A percentile compares a stretch with the other conserved stretches of the same genome.
Evolutionary conservation across 2,888 invertebrate species (phyloP).

Genomic region (Laothoe populi): DNA sequence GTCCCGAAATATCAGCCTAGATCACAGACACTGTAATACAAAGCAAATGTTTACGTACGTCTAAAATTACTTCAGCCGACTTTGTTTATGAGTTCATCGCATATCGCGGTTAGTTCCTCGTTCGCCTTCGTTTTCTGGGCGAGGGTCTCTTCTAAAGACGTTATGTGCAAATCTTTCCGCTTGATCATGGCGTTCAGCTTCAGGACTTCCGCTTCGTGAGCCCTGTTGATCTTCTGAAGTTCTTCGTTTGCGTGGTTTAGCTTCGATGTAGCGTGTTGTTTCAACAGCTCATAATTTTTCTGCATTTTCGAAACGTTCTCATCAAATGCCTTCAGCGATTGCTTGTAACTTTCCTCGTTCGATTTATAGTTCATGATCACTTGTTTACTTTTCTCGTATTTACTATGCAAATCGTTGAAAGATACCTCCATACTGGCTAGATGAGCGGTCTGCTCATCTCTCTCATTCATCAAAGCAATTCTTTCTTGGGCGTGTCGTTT

Average conservation of each 20-base stretch:
- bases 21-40: constrained; percentile 54
- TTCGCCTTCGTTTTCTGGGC: constrained; percentile 96
- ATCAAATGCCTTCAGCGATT: constrained; percentile 88
- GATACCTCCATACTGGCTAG: constrained; percentile 86
- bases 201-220: constrained; percentile 92
- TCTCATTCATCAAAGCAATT: constrained; percentile 80
- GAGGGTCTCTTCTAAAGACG: constrained; percentile 92
- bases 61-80: constrained; percentile 67
- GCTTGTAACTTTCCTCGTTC: constrained; percentile 88
- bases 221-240: constrained; percentile 89
- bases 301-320: constrained; percentile 89
- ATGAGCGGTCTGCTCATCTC: constrained; percentile 86
- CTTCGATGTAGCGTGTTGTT: constrained; percentile 95
- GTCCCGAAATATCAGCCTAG: constrained; percentile 55
- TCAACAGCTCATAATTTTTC: constrained; percentile 93
- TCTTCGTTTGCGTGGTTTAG: constrained; percentile 91
- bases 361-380: constrained; percentile 81
- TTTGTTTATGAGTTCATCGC: constrained; percentile 94
- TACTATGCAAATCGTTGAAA: constrained; percentile 86
- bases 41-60: constrained; percentile 49
- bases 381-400: constrained; percentile 88
- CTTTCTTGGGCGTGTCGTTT: constrained; percentile 83
- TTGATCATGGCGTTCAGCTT: constrained; percentile 94
- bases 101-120: constrained; percentile 93
- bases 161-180: constrained; percentile 93